Percentiles rank a stretch among this genome's conserved stretches.
These are phyloP conservation scores for Drosophila suzukii DNA, from an alignment of 1,140 invertebrate genomes.

Conservation along the genomic window DNA sequence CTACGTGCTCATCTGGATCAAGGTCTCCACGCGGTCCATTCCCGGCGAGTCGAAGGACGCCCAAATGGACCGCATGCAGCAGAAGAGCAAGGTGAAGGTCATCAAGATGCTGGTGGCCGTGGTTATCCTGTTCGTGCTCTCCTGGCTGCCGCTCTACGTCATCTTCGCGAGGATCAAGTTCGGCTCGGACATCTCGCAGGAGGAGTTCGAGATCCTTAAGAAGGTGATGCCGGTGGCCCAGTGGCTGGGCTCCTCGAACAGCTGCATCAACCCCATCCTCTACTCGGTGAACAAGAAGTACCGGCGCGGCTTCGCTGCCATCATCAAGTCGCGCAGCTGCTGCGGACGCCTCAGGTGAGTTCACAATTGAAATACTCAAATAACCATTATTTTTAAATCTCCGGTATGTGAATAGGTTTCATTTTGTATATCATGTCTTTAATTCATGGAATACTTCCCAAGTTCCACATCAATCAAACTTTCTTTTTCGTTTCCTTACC, in stretches of 20 bases:
- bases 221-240: slow-evolving; percentile 96
- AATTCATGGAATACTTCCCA: too few species aligned
- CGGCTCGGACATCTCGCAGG: slow-evolving; percentile 84
- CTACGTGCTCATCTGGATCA: slow-evolving; percentile 96
- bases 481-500: neutral
- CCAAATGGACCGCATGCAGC: slow-evolving; percentile 95
- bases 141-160: slow-evolving; percentile 97
- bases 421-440: too few species aligned
- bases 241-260: slow-evolving; percentile 98
- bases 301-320: slow-evolving; percentile 95
- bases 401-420: too few species aligned
- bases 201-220: slow-evolving; percentile 91
- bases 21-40: slow-evolving; percentile 93
- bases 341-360: slow-evolving; percentile 91
- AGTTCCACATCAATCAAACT: too few species aligned
- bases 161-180: slow-evolving; percentile 95
- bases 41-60: slow-evolving; percentile 96
- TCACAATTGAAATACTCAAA: neutral
- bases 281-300: slow-evolving; percentile 99
- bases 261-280: slow-evolving; percentile 97
- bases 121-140: slow-evolving; percentile 96
- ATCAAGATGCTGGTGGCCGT: slow-evolving; percentile 98
- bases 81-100: slow-evolving; percentile 96
- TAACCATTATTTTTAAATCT: too few species aligned
- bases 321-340: slow-evolving; percentile 93